Percentiles rank a stretch among this genome's conserved stretches.
These are phyloP conservation scores for Loris lydekkerianus DNA, from an alignment of 2,797 vertebrate species.

Conservation along the genomic window DNA sequence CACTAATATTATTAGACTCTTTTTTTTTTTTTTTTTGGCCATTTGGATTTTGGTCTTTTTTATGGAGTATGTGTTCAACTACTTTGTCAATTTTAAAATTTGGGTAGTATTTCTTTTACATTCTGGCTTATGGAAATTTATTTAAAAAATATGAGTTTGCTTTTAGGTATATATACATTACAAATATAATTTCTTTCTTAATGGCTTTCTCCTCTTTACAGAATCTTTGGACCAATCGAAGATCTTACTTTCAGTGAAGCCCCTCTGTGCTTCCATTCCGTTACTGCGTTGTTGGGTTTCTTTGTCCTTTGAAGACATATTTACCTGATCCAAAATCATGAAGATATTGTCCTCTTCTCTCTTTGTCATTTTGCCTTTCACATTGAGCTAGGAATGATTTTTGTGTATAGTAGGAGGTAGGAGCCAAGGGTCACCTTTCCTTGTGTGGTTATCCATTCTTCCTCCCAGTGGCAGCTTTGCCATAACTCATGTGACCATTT, in stretches of 20 bases:
- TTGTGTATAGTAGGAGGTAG: not conserved
- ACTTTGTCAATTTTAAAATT: slow-evolving; percentile 41
- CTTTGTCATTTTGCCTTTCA: not conserved
- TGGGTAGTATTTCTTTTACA: not conserved
- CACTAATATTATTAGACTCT: not conserved
- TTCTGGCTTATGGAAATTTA: slow-evolving; percentile 4
- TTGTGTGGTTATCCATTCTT: not conserved
- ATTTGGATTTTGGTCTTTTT: slow-evolving; percentile 14
- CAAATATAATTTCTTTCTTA: not conserved
- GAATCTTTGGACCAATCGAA: not conserved
- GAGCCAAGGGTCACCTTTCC: not conserved
- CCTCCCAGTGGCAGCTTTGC: not conserved
- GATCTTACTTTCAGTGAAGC: not conserved
- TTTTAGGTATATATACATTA: not conserved
- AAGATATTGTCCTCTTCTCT: not conserved
- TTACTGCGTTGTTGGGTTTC: not conserved
- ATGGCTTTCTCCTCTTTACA: not conserved
- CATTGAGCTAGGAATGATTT: not conserved
- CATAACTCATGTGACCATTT: not conserved
- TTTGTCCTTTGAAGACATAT: slow-evolving; percentile 33
- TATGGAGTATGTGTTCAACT: not conserved
- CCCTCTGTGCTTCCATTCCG: not conserved
- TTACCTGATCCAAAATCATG: not conserved
- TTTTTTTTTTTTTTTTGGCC: slow-evolving; percentile 30
- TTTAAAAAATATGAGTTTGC: not conserved